Evolutionary conservation across 2,888 invertebrate genomes (phyloP).

Genomic region (Timema podura): DNA sequence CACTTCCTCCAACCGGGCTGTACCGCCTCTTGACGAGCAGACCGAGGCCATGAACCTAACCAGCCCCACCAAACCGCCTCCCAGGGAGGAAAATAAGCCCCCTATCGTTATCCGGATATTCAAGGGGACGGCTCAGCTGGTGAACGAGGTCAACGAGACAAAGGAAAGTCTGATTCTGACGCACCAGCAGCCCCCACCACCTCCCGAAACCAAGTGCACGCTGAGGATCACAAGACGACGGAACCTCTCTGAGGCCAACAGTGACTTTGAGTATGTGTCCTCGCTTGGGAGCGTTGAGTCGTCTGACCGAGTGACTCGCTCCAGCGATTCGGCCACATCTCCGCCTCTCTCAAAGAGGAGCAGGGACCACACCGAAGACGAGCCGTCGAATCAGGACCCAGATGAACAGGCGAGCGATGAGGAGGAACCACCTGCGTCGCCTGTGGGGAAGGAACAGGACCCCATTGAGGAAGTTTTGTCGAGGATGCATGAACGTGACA

Average conservation of each 20-base stretch:
- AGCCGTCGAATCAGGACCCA: not conserved
- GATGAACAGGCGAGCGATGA: not conserved
- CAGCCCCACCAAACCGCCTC: slow-evolving; percentile 28
- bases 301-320: no score
- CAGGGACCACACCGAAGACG: not conserved
- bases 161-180: not conserved
- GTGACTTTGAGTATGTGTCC: slow-evolving; percentile 10
- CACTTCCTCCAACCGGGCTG: slow-evolving; percentile 24
- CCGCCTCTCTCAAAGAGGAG: slow-evolving; percentile 6
- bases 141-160: slow-evolving; percentile 34
- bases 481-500: slow-evolving; percentile 34
- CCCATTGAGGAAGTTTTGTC: not conserved
- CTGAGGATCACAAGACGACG: slow-evolving; percentile 5
- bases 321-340: not conserved
- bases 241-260: slow-evolving; percentile 11
- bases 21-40: slow-evolving; percentile 25
- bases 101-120: slow-evolving; percentile 87
- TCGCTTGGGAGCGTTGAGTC: not conserved
- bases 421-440: not conserved
- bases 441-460: not conserved
- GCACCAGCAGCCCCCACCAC: not conserved
- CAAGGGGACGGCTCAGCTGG: slow-evolving; percentile 55
- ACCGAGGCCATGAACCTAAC: slow-evolving; percentile 29
- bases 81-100: slow-evolving; percentile 53
- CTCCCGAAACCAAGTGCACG: not conserved